Conservation (phyloP, 2,888 invertebrate genomes). For the Cataglyphis rosenhaueri region DNA sequence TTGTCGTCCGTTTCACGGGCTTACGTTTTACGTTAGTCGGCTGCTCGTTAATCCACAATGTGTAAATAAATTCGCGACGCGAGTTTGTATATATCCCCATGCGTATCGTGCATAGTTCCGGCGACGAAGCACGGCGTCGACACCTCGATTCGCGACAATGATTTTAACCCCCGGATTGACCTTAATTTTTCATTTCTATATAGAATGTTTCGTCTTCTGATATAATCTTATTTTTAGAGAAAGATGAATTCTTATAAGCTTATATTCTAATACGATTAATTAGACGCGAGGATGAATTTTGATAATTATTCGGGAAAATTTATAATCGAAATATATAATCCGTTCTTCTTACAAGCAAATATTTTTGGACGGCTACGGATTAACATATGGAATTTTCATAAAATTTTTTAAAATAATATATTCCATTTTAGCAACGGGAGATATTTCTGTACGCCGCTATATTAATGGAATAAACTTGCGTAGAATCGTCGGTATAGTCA, state of each 20-base stretch:
- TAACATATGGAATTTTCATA: not conserved
- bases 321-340: not conserved
- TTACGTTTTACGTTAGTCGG: constrained; percentile 38
- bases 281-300: not conserved
- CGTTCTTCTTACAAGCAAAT: not conserved
- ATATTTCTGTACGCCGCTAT: not conserved
- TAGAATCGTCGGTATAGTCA: constrained; percentile 25
- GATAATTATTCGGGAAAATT: not conserved
- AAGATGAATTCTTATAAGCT: not conserved
- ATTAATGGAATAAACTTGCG: constrained; percentile 37
- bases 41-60: constrained; percentile 45
- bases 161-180: constrained; percentile 21
- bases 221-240: not conserved
- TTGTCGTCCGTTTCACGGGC: constrained; percentile 23
- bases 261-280: not conserved
- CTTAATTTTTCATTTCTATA: constrained; percentile 16
- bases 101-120: constrained; percentile 38
- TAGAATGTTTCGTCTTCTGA: not conserved
- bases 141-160: constrained; percentile 16
- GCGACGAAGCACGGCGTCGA: not conserved
- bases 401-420: not conserved
- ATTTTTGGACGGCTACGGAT: not conserved
- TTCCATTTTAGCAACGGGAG: not conserved
- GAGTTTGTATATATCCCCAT: constrained; percentile 40
- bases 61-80: constrained; percentile 53